Percentiles rank a stretch among this genome's conserved stretches.
These are phyloP conservation scores for Sciurus niger DNA, from an alignment of 2,113 vertebrate species.

Conservation along the genomic window DNA sequence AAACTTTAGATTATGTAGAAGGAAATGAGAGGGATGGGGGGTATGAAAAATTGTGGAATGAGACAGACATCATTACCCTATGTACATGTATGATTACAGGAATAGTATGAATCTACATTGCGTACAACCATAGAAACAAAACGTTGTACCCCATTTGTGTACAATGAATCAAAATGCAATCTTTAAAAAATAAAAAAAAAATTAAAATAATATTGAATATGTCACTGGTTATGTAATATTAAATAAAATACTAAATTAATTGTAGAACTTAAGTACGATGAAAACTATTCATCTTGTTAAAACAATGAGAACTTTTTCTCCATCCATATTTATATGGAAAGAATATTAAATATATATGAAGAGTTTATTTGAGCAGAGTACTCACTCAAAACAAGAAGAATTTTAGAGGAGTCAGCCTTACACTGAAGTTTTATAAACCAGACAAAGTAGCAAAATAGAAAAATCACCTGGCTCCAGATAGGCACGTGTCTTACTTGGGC, in stretches of 20 bases:
- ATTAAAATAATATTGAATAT: too few species aligned
- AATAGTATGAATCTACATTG: too few species aligned
- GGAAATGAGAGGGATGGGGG: too few species aligned
- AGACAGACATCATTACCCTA: too few species aligned
- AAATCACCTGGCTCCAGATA: background rate
- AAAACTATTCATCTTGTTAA: background rate
- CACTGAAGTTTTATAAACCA: background rate
- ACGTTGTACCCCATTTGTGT: too few species aligned
- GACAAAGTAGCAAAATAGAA: background rate
- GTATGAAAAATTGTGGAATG: too few species aligned
- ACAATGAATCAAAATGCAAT: too few species aligned
- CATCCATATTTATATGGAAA: background rate
- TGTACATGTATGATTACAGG: too few species aligned
- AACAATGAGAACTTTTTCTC: background rate
- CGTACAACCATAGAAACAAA: too few species aligned
- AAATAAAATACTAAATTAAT: constrained; percentile 21
- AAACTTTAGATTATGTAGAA: too few species aligned
- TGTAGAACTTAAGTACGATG: background rate
- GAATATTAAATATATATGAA: background rate
- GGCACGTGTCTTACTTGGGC: background rate
- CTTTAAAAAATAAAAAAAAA: too few species aligned
- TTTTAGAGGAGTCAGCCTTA: background rate
- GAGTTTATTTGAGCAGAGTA: background rate
- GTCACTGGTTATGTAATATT: background rate
- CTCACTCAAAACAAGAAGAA: background rate